phyloP scores from a whole-genome alignment of 2,888 invertebrate species.

The Stenodema calcarata region DNA sequence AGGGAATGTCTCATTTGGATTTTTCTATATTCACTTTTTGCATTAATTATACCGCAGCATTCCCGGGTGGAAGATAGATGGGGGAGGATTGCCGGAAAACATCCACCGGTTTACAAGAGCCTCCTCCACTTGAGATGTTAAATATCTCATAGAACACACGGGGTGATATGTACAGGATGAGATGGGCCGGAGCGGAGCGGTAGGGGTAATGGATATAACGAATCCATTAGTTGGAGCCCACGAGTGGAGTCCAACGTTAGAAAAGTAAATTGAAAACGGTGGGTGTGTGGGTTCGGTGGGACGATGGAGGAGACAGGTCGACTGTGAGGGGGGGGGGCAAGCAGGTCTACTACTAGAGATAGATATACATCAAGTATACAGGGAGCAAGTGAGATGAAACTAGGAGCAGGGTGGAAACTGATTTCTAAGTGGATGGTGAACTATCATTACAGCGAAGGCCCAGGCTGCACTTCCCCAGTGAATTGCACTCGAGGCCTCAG shows the following conservation, averaged over 20 bases:
- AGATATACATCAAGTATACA: neutral
- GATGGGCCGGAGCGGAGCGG: neutral
- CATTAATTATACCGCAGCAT: too few species aligned
- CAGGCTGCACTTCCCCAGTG: neutral
- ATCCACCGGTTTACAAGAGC: too few species aligned
- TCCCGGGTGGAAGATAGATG: too few species aligned
- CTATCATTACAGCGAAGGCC: slow-evolving; percentile 29
- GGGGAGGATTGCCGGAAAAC: too few species aligned
- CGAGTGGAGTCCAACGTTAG: neutral
- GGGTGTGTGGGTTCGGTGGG: too few species aligned
- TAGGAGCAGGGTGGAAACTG: slow-evolving; percentile 14
- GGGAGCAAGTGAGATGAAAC: neutral
- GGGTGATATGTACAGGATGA: neutral
- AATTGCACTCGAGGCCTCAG: slow-evolving; percentile 30
- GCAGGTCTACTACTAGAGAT: neutral
- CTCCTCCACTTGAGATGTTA: neutral
- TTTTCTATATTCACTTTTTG: too few species aligned
- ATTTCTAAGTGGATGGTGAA: slow-evolving; percentile 40
- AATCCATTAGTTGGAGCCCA: neutral
- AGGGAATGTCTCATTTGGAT: too few species aligned
- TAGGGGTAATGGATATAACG: neutral
- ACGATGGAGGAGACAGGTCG: too few species aligned
- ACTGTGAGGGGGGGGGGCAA: neutral
- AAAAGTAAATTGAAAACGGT: slow-evolving; percentile 5
- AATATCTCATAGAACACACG: neutral